phyloP scores from a whole-genome alignment of 1,140 invertebrate genomes.

The Cardiocondyla obscurior region DNA sequence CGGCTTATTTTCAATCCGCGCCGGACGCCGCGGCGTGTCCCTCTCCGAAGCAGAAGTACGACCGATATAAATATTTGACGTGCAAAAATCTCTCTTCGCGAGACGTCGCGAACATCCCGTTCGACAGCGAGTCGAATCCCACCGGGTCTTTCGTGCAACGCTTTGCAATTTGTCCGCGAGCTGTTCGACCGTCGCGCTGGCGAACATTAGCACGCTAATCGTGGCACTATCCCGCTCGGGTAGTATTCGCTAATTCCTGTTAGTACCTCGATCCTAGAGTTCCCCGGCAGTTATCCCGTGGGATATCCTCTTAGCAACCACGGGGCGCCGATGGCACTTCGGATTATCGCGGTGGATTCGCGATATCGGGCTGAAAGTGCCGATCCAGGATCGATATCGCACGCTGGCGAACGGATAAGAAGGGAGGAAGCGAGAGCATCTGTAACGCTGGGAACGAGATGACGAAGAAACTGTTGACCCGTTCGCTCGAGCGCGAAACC shows the following conservation, averaged over 20 bases:
- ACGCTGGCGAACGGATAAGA: neutral
- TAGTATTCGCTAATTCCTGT: neutral
- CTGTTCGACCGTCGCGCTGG: neutral
- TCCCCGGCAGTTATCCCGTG: neutral
- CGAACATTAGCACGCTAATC: neutral
- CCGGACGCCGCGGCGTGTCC: neutral
- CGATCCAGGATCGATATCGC: neutral
- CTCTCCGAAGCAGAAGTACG: neutral
- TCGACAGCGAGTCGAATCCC: neutral
- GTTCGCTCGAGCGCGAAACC: neutral
- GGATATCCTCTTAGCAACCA: conserved; percentile 1
- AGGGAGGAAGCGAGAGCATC: too few species aligned
- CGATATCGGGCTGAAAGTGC: neutral
- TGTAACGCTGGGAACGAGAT: neutral
- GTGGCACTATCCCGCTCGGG: neutral
- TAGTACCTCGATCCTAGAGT: neutral
- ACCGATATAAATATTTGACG: conserved; percentile 19
- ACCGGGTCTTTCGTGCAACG: neutral
- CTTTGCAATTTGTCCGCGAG: neutral
- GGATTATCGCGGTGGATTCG: neutral
- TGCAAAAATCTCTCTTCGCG: neutral
- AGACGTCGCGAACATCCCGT: neutral
- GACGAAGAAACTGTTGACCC: neutral
- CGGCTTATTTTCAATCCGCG: conserved; percentile 11
- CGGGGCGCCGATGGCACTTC: neutral